Base-by-base conservation (phyloP, 2,888 invertebrate genomes). In the Lasioglossum oenotherae region DNA sequence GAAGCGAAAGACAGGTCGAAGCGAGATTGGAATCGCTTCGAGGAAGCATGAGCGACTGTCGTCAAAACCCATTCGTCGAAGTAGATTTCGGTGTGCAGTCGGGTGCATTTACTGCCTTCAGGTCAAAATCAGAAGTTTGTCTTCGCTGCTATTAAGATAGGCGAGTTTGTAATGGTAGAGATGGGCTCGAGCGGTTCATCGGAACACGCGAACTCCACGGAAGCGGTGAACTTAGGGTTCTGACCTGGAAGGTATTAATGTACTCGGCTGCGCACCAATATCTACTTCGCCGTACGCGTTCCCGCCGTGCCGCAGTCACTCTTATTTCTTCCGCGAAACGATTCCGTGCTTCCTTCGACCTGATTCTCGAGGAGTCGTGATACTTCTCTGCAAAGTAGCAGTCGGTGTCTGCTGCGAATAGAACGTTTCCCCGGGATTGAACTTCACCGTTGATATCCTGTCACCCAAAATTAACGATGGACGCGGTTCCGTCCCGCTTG, bases 221-320 rank as follows among this genome's bases (percentile, higher is more conserved):
- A 41, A 71, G 5, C 41, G n/a, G n/a, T 71, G 71, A 71, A 71
- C 71, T 71, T 71, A 38, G 71, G 41, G n/a, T 69, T 38, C 41
- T 71, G 41, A 71, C 71, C 71, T 71, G 71, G 71, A 71, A 71
- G 71, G 71, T 41, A 71, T 71, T 71, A 71, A 71, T 41, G 71
- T 71, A 71, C 71, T 71, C 71, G 71, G 23, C 71, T 71, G 41
- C 41, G 41, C 41, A 38, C 38, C 71, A 71, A 71, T n/a, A 71
- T 69, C 38, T 69, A 69, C 69, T 69, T 23, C 38, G 19, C 23
- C 69, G 69, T 69, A 38, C 10, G 31, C 35, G 67, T 67, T 19
- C 35, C 8, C 35, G 38, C 12, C 69, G 35, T 19, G 69, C 38
- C 10, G 38, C 1, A 69, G 38, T 69, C 38, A 38, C 69, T 35